Evolutionary conservation across 2,888 invertebrate genomes (phyloP).

Genomic region (Pristionchus arcanus): DNA sequence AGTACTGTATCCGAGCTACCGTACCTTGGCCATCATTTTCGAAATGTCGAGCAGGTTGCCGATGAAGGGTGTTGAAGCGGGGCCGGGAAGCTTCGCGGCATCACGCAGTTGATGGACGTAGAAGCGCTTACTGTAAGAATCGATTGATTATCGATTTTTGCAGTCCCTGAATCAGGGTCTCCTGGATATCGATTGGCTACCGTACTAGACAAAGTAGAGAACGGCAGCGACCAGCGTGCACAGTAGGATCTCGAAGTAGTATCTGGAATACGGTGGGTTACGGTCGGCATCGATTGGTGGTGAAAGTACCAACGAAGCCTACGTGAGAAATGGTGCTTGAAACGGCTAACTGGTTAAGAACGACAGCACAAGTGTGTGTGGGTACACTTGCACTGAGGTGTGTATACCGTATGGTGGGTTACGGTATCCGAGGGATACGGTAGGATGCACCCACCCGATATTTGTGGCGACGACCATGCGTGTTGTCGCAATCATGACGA

Average conservation of each 20-base stretch:
- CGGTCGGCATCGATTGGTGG: too few species aligned
- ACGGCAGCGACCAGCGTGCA: neutral
- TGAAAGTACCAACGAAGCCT: too few species aligned
- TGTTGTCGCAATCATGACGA: slow-evolving; percentile 43
- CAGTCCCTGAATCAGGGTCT: neutral
- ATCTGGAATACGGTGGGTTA: neutral
- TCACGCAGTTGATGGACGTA: slow-evolving; percentile 4
- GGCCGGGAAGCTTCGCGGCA: neutral
- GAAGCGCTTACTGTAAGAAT: slow-evolving; percentile 52
- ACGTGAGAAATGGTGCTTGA: too few species aligned
- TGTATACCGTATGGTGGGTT: neutral
- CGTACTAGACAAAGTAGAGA: neutral
- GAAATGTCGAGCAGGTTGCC: slow-evolving; percentile 42
- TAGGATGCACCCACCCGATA: slow-evolving; percentile 1
- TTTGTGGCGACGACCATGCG: neutral
- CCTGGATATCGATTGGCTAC: neutral
- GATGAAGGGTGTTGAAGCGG: slow-evolving; percentile 35
- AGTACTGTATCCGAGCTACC: neutral
- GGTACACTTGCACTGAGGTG: neutral
- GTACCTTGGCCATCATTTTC: slow-evolving; percentile 32
- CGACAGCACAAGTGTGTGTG: too few species aligned
- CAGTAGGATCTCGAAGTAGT: neutral
- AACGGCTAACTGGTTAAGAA: too few species aligned
- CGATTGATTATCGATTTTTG: neutral
- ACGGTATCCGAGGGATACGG: neutral